These are phyloP conservation scores for Trachelus troglodyta DNA, from an alignment of 2,888 invertebrate genomes.

Conservation along the genomic window DNA sequence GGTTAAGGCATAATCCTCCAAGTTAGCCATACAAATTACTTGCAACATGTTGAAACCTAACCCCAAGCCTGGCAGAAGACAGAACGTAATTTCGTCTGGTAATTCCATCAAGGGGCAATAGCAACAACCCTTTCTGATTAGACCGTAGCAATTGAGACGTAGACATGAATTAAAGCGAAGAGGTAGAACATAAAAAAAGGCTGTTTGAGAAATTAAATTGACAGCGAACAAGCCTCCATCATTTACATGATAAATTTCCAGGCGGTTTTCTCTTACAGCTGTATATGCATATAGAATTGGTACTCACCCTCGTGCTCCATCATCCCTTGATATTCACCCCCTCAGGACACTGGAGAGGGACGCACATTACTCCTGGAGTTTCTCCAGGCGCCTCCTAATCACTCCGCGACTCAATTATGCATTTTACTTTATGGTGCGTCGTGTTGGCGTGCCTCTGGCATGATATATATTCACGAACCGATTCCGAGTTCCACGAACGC, in stretches of 20 bases:
- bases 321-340: not conserved
- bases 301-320: not conserved
- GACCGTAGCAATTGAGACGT: not conserved
- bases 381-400: slow-evolving; percentile 50
- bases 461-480: not conserved
- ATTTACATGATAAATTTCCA: not conserved
- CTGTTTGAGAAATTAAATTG: not conserved
- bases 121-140: not conserved
- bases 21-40: not conserved
- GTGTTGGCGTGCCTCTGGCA: slow-evolving; percentile 12
- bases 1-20: not conserved
- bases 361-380: slow-evolving; percentile 51
- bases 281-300: not conserved
- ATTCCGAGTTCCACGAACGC: not conserved
- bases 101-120: not conserved
- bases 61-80: not conserved
- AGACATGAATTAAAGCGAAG: not conserved
- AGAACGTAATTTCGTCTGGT: not conserved
- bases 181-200: not conserved
- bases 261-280: not conserved
- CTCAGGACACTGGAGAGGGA: slow-evolving; percentile 22
- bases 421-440: slow-evolving; percentile 34
- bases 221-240: not conserved
- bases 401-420: slow-evolving; percentile 52
- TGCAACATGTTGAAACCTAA: not conserved